A percentile compares a stretch with the other conserved stretches of the same genome.
phyloP scores from a whole-genome alignment of 2,797 vertebrate species.

The Pseudomugil gertrudae region DNA sequence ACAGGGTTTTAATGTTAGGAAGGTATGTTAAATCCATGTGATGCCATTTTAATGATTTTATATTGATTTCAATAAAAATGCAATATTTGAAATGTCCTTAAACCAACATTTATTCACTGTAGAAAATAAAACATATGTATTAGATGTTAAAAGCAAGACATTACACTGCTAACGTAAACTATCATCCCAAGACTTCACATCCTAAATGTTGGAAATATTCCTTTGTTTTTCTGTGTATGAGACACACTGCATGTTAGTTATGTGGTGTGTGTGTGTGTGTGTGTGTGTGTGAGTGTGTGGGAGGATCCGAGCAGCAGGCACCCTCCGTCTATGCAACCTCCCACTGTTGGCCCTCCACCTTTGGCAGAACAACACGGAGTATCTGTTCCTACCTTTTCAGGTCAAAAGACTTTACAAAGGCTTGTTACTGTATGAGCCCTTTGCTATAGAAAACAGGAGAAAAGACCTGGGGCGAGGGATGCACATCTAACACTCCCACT shows the following conservation, averaged over 20 bases:
- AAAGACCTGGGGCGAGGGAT: conserved; percentile 50
- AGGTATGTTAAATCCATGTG: too few relatives aligned
- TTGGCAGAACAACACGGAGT: conserved; percentile 21
- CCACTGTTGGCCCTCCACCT: conserved; percentile 51
- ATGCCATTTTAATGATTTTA: too few relatives aligned
- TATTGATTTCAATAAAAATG: too few relatives aligned
- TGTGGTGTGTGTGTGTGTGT: too few relatives aligned
- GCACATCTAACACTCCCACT: conserved; percentile 48
- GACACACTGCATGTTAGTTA: too few relatives aligned
- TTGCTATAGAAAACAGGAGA: conserved; percentile 43
- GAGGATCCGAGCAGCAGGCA: conserved; percentile 59
- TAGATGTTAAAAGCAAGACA: too few relatives aligned
- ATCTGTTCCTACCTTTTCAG: conserved; percentile 36
- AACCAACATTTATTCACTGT: too few relatives aligned
- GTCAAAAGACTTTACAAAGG: conserved; percentile 37
- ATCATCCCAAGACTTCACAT: neutral
- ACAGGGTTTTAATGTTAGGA: too few relatives aligned
- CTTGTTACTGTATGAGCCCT: conserved; percentile 51
- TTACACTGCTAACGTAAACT: too few relatives aligned
- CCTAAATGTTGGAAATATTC: conserved; percentile 14
- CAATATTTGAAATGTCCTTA: too few relatives aligned
- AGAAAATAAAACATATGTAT: too few relatives aligned
- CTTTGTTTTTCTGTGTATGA: conserved; percentile 14
- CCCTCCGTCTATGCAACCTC: conserved; percentile 63
- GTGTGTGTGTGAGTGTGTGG: conserved; percentile 58